phyloP scores from a whole-genome alignment of 2,113 vertebrate species.

The Manacus vitellinus region DNA sequence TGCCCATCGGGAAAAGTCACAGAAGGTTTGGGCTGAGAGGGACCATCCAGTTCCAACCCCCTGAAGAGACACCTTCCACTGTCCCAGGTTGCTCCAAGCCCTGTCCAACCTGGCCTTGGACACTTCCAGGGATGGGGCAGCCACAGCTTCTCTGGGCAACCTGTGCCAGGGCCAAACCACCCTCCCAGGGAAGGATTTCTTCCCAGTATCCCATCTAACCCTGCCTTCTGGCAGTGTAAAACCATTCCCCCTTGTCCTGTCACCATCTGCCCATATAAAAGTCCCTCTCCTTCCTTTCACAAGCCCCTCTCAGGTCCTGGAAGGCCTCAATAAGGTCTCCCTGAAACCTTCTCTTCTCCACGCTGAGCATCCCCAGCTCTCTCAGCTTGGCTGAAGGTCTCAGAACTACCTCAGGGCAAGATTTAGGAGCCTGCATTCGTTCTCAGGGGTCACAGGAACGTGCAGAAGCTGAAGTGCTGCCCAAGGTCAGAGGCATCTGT shows the following conservation, averaged over 20 bases:
- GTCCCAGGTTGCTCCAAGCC: rapidly evolving
- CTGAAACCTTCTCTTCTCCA: neutral
- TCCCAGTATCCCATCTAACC: neutral
- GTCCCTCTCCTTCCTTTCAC: neutral
- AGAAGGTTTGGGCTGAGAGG: neutral
- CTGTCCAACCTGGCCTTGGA: rapidly evolving
- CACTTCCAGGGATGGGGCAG: neutral
- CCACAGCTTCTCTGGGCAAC: neutral
- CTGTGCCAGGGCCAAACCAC: neutral
- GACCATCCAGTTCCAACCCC: neutral
- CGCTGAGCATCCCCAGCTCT: too few relatives aligned
- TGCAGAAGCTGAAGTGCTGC: neutral
- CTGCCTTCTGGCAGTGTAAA: neutral
- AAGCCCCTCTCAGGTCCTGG: neutral
- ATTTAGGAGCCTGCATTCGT: neutral
- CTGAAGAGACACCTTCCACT: neutral
- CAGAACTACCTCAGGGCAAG: neutral
- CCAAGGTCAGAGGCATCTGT: neutral
- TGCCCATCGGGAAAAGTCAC: rapidly evolving
- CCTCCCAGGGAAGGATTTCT: neutral
- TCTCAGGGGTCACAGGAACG: neutral
- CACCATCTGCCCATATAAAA: neutral
- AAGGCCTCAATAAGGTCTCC: neutral
- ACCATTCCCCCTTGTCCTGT: neutral
- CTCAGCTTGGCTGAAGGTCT: neutral